Conservation (phyloP, 2,888 invertebrate genomes). For the Leucoptera coffeella region DNA sequence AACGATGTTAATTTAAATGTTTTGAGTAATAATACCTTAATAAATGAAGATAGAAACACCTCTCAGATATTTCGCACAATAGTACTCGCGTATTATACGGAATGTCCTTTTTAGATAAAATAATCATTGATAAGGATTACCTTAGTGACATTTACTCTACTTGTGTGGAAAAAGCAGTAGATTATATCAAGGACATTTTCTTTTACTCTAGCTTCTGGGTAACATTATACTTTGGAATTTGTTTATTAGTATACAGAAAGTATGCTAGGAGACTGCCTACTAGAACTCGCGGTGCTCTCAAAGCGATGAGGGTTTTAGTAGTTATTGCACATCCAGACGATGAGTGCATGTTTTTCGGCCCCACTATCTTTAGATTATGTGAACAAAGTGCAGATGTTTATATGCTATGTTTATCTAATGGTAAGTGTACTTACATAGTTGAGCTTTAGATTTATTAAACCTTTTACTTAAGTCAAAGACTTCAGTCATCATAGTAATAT, state of each 20-base stretch:
- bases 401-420: slow-evolving; percentile 80
- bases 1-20: too few relatives aligned
- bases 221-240: slow-evolving; percentile 37
- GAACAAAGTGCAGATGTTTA: slow-evolving; percentile 64
- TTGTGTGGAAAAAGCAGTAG: too few relatives aligned
- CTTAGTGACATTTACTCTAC: too few relatives aligned
- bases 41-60: too few relatives aligned
- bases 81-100: too few relatives aligned
- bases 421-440: slow-evolving; percentile 46
- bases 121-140: too few relatives aligned
- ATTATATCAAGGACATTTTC: too few relatives aligned
- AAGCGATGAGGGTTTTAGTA: slow-evolving; percentile 62
- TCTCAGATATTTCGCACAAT: too few relatives aligned
- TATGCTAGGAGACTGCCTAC: slow-evolving; percentile 42
- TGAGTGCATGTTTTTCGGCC: slow-evolving; percentile 99
- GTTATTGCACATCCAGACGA: slow-evolving; percentile 97
- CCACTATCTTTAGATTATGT: slow-evolving; percentile 69
- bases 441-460: slow-evolving; percentile 2
- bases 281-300: slow-evolving; percentile 39
- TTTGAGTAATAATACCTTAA: too few relatives aligned
- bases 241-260: slow-evolving; percentile 45
- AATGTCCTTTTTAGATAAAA: too few relatives aligned
- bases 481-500: too few relatives aligned
- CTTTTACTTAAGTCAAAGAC: too few relatives aligned
- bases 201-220: slow-evolving; percentile 53